Conservation (phyloP, 2,888 invertebrate genomes). For the Meganola albula region DNA sequence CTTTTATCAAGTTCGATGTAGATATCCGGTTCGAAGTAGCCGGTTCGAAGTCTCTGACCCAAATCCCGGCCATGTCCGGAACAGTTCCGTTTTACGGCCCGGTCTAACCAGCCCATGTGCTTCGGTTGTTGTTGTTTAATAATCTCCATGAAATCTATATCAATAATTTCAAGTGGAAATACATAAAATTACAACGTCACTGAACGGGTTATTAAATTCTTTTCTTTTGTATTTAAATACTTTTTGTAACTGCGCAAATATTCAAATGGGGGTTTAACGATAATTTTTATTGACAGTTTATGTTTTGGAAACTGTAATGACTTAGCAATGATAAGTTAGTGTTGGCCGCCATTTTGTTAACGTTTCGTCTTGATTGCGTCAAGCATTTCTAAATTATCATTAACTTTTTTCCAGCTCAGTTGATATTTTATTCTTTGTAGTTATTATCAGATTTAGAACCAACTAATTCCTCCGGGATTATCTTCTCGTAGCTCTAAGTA, state of each 20-base stretch:
- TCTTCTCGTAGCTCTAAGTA: constrained; percentile 7
- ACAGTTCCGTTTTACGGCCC: no score
- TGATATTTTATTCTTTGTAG: no score
- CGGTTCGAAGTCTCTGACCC: no score
- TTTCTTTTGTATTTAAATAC: constrained; percentile 40
- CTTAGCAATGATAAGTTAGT: constrained; percentile 53
- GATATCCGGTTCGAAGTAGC: no score
- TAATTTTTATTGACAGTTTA: constrained; percentile 74
- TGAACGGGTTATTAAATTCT: constrained; percentile 64
- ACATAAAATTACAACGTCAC: constrained; percentile 32
- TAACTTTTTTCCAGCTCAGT: no score
- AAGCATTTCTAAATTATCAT: no score
- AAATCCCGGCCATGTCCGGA: no score
- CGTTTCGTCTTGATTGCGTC: constrained; percentile 16
- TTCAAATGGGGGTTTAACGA: constrained; percentile 63
- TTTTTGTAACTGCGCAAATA: constrained; percentile 61
- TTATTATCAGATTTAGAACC: no score
- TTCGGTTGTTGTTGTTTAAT: no score
- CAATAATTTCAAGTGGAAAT: constrained; percentile 43
- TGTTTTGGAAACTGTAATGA: constrained; percentile 71
- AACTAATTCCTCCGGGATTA: no score
- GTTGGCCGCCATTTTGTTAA: constrained; percentile 35
- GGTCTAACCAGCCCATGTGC: no score
- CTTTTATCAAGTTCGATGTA: no score
- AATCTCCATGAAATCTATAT: constrained; percentile 35